A percentile compares a stretch with the other conserved stretches of the same genome.
Evolutionary conservation across 2,113 vertebrate species (phyloP).

Genomic region (Antigone vipio): DNA sequence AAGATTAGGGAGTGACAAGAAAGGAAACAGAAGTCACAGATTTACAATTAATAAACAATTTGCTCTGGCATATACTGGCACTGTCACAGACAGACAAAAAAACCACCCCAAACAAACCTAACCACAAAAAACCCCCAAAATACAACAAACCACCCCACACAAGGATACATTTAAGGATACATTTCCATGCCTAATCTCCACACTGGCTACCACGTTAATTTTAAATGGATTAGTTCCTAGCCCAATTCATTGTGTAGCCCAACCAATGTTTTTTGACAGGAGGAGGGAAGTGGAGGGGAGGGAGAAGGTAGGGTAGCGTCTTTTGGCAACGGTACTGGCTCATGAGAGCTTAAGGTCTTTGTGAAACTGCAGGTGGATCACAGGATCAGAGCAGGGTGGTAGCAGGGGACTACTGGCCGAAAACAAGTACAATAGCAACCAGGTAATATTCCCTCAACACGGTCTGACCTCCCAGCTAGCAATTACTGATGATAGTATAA

Average conservation of each 20-base stretch:
- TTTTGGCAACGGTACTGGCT: background rate
- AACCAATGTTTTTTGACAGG: background rate
- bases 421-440: background rate
- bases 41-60: background rate
- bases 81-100: background rate
- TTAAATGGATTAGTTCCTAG: background rate
- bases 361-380: background rate
- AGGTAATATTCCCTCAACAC: background rate
- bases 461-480: background rate
- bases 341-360: background rate
- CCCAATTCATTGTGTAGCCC: background rate
- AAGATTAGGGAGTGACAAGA: background rate
- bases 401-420: background rate
- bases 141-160: background rate
- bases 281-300: background rate
- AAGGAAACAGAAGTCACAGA: background rate
- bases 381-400: background rate
- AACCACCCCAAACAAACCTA: background rate
- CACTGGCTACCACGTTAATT: background rate
- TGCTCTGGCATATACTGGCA: background rate
- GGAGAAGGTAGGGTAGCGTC: background rate
- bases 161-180: background rate
- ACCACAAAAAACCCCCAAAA: background rate
- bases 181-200: background rate
- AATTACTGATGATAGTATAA: background rate